These are phyloP conservation scores for Oriolus oriolus DNA, from an alignment of 2,113 vertebrate genomes.

Conservation along the genomic window DNA sequence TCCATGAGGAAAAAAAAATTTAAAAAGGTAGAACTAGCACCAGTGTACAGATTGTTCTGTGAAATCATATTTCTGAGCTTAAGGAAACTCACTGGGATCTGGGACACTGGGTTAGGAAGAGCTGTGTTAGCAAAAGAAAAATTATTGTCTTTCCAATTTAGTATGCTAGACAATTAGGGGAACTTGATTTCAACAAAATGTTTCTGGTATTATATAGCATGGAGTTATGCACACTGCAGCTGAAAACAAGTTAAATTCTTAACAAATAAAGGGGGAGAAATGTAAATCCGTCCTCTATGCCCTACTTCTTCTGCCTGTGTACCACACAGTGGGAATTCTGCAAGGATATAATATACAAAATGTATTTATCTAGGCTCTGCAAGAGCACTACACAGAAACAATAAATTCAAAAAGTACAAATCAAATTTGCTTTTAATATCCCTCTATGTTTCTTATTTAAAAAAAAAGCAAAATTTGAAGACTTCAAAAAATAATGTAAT, in stretches of 20 bases:
- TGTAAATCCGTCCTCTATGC: background rate
- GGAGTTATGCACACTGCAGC: background rate
- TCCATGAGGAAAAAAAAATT: background rate
- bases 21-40: background rate
- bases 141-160: background rate
- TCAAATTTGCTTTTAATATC: background rate
- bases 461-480: background rate
- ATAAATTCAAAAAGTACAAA: background rate
- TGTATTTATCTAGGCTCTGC: background rate
- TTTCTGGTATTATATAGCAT: background rate
- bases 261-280: background rate
- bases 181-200: background rate
- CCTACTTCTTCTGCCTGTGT: background rate
- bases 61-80: background rate
- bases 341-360: background rate
- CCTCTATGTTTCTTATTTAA: background rate
- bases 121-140: background rate
- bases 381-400: background rate
- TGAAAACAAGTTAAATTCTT: background rate
- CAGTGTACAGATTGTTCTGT: background rate
- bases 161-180: background rate
- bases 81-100: background rate
- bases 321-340: background rate
- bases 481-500: background rate
- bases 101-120: background rate